Evolutionary conservation across 2,113 vertebrate genomes (phyloP).

Genomic region (Lepus europaeus): DNA sequence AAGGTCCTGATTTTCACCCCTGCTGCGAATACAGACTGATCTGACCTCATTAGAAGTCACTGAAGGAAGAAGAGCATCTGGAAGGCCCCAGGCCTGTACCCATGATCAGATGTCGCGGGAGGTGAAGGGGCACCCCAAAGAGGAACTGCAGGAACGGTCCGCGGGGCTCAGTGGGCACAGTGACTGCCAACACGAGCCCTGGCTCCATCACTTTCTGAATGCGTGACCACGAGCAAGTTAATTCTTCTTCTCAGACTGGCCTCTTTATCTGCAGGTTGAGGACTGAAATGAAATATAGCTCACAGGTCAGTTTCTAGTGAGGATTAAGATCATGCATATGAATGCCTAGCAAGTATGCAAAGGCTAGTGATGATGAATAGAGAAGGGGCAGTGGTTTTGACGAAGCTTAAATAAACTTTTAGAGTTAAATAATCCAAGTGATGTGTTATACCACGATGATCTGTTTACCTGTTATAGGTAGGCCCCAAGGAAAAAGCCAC

Average conservation of each 20-base stretch:
- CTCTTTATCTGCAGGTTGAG: constrained; percentile 29
- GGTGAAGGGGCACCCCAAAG: background rate
- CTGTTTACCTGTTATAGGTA: background rate
- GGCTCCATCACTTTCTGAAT: background rate
- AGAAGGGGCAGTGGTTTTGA: background rate
- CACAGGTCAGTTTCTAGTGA: background rate
- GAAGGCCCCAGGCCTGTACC: background rate
- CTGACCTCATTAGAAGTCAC: background rate
- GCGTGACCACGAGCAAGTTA: background rate
- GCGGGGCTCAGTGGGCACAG: background rate
- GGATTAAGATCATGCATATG: background rate
- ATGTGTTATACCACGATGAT: background rate
- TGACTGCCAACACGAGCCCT: background rate
- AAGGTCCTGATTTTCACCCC: background rate
- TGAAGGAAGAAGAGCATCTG: background rate
- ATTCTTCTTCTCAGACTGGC: background rate
- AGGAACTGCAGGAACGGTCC: background rate
- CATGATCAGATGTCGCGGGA: background rate
- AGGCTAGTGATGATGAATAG: background rate
- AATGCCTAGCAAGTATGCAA: background rate
- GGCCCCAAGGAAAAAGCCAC: background rate
- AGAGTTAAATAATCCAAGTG: background rate
- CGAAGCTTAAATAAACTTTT: constrained; percentile 34
- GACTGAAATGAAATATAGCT: constrained; percentile 26
- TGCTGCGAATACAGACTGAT: background rate